Base-by-base conservation (phyloP, 1,140 invertebrate species). In the Diploscapter pachys region DNA sequence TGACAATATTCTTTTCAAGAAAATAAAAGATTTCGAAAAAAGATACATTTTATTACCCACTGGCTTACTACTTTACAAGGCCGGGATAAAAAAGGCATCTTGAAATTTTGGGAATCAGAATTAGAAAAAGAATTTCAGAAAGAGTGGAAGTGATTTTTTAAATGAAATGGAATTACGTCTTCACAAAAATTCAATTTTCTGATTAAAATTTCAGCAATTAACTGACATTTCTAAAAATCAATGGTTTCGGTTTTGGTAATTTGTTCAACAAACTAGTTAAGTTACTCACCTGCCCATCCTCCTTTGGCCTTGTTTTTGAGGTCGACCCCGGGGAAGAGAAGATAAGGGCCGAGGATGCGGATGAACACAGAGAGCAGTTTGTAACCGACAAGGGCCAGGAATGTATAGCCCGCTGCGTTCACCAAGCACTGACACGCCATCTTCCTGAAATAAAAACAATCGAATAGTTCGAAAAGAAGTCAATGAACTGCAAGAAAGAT, bases 271-370 rank as follows among this genome's bases (percentile, higher is more conserved):
- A n/a, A 49, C 8, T 52, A 79, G 53, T 31, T 31, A 31, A 31
- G 31, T 1, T 31, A 31, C 31, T 0, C 5, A 82, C 81, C 81
- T 54, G 83, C 83, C 83, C 83, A 85, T 63, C 77, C 72, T 5
- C 77, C 83, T 31, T 83, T 83, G 5, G 83, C 82, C 54, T 66
- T 73, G 31, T 82, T 73, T 9, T 75, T 61, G 9, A 81, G 63
- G 70, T 84, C 82, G 13, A 82, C 77, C 31, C 82, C 75, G 11
- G 67, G 67, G 53, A 75, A 80, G 54, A 84, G 69, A 8, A 81
- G 62, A 65, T 79, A 84, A 3, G 81, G 79, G 53, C 70, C 83
- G 4, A 84, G 50, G 61, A 83, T 77, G 55, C 70, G 77, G 2
- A n/a, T n/a, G 59, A 79, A 2, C 11, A 71, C 64, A 50, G 53